These are phyloP conservation scores for Parelbella ahira DNA, from an alignment of 2,888 invertebrate genomes.

Conservation along the genomic window DNA sequence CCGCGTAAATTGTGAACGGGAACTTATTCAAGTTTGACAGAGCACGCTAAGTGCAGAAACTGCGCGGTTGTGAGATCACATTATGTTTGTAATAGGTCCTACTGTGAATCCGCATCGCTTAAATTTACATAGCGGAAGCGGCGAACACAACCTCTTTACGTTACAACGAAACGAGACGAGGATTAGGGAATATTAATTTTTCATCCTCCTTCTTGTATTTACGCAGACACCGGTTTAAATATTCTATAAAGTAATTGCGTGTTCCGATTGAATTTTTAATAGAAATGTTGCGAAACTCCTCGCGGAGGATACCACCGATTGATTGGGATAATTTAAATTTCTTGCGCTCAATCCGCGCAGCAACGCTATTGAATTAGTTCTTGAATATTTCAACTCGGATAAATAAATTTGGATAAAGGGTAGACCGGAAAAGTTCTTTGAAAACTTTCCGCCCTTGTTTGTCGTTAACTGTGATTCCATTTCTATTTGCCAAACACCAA, in stretches of 20 bases:
- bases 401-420: constrained; percentile 60
- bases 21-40: constrained; percentile 63
- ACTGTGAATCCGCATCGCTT: neutral
- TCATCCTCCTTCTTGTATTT: constrained; percentile 62
- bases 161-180: constrained; percentile 55
- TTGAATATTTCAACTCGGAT: constrained; percentile 61
- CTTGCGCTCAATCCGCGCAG: constrained; percentile 62
- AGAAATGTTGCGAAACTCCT: constrained; percentile 61
- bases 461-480: constrained; percentile 29
- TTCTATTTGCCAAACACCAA: constrained; percentile 30
- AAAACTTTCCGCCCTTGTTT: constrained; percentile 35
- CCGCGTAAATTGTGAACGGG: constrained; percentile 67
- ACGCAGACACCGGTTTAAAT: constrained; percentile 69
- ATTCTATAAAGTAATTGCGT: constrained; percentile 72
- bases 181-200: constrained; percentile 68
- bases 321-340: constrained; percentile 74
- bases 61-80: constrained; percentile 61
- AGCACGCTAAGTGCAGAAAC: constrained; percentile 54
- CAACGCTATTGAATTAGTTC: constrained; percentile 62
- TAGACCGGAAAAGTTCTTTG: constrained; percentile 37
- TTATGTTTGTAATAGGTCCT: constrained; percentile 70
- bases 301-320: constrained; percentile 55
- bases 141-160: constrained; percentile 63
- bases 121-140: constrained; percentile 49
- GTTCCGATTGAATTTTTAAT: constrained; percentile 73